Evolutionary conservation across 1,140 invertebrate genomes (phyloP).

Genomic region (Diachasma alloeum): DNA sequence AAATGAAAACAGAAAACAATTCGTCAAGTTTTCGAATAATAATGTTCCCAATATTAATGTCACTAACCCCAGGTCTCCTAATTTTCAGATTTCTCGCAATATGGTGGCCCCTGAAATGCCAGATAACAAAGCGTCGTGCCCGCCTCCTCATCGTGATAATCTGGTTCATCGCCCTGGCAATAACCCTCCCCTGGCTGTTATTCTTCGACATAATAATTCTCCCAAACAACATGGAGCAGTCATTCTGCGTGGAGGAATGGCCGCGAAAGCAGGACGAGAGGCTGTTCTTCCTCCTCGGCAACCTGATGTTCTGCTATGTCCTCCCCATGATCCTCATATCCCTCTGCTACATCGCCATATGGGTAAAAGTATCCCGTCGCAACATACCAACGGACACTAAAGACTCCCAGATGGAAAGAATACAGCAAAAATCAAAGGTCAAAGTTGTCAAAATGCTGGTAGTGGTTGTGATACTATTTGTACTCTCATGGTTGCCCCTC

Average conservation of each 20-base stretch:
- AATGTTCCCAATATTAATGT: no score
- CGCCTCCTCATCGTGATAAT: constrained; percentile 89
- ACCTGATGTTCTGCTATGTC: constrained; percentile 91
- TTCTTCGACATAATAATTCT: constrained; percentile 87
- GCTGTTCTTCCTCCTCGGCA: constrained; percentile 88
- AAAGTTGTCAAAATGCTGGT: constrained; percentile 97
- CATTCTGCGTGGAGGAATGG: constrained; percentile 86
- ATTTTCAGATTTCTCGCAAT: constrained; percentile 92
- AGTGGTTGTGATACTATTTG: constrained; percentile 93
- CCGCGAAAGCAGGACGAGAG: constrained; percentile 80
- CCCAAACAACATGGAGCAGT: constrained; percentile 74
- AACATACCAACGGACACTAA: constrained; percentile 90
- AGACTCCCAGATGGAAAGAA: constrained; percentile 88
- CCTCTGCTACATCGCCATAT: constrained; percentile 92
- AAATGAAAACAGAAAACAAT: no score
- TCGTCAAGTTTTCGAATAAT: no score
- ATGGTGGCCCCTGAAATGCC: constrained; percentile 91
- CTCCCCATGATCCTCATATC: constrained; percentile 90
- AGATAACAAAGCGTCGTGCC: constrained; percentile 87
- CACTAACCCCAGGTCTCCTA: background rate
- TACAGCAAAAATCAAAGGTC: constrained; percentile 91
- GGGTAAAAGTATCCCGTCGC: constrained; percentile 88
- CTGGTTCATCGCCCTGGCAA: constrained; percentile 85
- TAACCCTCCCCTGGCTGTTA: constrained; percentile 88
- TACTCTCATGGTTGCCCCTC: constrained; percentile 93